Base-by-base conservation (phyloP, 2,113 vertebrate species). In the Mormyrus iriodes region DNA sequence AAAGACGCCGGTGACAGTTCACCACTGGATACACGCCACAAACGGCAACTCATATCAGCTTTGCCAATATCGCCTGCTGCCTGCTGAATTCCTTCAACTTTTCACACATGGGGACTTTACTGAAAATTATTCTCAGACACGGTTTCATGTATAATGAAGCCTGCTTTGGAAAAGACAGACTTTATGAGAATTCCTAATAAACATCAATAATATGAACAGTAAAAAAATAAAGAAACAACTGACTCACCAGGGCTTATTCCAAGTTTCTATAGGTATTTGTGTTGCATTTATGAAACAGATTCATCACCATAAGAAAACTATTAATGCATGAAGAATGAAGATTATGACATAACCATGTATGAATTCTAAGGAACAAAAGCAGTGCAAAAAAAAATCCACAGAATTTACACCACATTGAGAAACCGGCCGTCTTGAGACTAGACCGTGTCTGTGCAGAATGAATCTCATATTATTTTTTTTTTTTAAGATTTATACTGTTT, bases 31-130 rank as follows among this genome's bases (percentile, higher is more conserved):
- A 24, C 21, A 2, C 9, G 31, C 73, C 69, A 52, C 21, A 24
- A 52, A 92, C 88, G 92, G 90, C 91, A 91, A 89, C 92, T 92
- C 90, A 87, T 89, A 91, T 92, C 91, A 89, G 90, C 79, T 76
- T 19, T 88, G 90, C 90, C 87, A 85, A 85, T 51, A 86, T 35
- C 31, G 3, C 8, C 49, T 8, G 15, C 27, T 52, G 85, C 85
- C 85, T 55, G 27, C 48, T 51, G 31, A 86, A 53, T 55, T 86
- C 49, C 13, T 86, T 53, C 46, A 27, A 51, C 46, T 85, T 85
- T 85, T 85, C 44, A 35, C n/a, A 53, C 49, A 55, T 86, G 85
- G 88, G 46, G 48, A 85, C 46, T 31, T 48, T 7, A 55, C 17
- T 27, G 24, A 61, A 42, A 79, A 49, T 53, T 55, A 52, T 53